phyloP scores from a whole-genome alignment of 2,797 vertebrate genomes.

The Enteromius thamalakanensis region DNA sequence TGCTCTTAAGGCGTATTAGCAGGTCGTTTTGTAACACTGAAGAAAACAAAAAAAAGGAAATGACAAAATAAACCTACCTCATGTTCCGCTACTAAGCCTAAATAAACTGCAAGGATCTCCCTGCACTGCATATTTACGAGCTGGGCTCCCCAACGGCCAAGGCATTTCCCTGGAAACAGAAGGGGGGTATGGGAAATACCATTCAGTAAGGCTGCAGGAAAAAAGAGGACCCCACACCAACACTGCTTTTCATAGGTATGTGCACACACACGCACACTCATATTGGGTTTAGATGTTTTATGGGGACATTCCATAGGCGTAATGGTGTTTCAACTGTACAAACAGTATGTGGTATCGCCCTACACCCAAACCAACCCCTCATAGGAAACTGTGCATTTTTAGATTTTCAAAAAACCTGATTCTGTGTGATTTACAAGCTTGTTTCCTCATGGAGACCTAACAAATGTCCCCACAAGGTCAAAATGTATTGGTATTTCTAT shows the following conservation, averaged over 20 bases:
- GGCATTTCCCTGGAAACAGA: conserved; percentile 60
- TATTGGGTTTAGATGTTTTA: background rate
- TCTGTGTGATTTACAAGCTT: no score
- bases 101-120: conserved; percentile 58
- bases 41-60: conserved; percentile 22
- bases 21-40: conserved; percentile 52
- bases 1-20: conserved; percentile 51
- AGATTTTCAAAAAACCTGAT: no score
- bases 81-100: conserved; percentile 44
- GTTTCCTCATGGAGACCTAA: no score
- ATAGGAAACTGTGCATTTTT: no score
- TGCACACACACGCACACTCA: conserved; percentile 44
- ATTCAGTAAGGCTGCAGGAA: conserved; percentile 52
- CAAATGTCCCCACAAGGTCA: no score
- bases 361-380: no score
- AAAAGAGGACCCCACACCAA: conserved; percentile 65
- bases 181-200: conserved; percentile 63
- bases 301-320: no score
- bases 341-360: no score
- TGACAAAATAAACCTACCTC: conserved; percentile 43
- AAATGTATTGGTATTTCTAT: no score
- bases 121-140: conserved; percentile 62
- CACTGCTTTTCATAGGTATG: conserved; percentile 29
- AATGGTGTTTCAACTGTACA: no score
- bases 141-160: conserved; percentile 64